Conservation (phyloP, 2,888 invertebrate genomes). For the Sesia bembeciformis region DNA sequence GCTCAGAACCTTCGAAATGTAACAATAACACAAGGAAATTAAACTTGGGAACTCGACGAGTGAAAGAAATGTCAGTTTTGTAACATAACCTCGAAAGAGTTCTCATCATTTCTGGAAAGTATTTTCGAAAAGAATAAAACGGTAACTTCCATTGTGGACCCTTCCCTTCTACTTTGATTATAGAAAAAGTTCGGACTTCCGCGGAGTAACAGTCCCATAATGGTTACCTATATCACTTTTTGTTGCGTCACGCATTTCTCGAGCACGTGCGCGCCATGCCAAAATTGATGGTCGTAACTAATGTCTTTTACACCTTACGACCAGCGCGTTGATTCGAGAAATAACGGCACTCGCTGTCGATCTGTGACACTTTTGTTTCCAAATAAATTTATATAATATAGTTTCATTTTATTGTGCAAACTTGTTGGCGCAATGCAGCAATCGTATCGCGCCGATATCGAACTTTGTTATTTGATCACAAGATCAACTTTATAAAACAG, state of each 20-base stretch:
- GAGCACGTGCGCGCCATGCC: not conserved
- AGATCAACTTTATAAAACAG: no score
- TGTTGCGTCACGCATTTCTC: not conserved
- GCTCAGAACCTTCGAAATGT: no score
- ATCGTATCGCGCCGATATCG: not conserved
- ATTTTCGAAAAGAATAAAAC: no score
- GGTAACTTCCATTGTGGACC: not conserved
- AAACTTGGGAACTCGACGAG: no score
- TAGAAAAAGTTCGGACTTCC: not conserved
- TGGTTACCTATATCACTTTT: not conserved
- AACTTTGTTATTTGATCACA: not conserved
- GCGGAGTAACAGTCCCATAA: not conserved
- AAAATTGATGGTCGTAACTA: not conserved
- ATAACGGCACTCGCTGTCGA: not conserved
- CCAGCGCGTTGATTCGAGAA: not conserved
- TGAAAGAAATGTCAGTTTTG: no score
- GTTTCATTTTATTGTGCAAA: not conserved
- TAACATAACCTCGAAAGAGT: no score
- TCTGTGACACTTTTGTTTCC: not conserved
- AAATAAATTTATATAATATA: not conserved
- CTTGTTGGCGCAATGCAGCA: not conserved
- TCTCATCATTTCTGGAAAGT: no score
- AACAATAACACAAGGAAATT: no score
- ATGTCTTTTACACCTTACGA: not conserved
- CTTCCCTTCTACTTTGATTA: not conserved